Evolutionary conservation across 2,888 invertebrate species (phyloP).

Genomic region (Aromia moschata): DNA sequence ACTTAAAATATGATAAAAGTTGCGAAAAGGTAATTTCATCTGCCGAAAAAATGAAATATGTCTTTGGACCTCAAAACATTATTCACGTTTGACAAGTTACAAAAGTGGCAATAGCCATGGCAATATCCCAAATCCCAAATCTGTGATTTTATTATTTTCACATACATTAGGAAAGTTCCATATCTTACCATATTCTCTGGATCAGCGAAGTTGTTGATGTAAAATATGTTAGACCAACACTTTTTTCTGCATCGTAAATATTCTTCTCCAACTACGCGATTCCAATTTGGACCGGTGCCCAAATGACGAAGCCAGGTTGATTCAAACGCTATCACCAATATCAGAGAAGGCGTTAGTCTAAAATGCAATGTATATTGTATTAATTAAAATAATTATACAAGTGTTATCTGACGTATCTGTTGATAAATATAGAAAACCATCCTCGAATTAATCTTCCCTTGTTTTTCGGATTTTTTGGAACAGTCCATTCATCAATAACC

Average conservation of each 20-base stretch:
- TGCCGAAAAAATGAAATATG: too few species aligned
- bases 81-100: too few species aligned
- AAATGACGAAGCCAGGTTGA: constrained; percentile 48
- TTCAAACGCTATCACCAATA: constrained; percentile 44
- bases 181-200: constrained; percentile 46
- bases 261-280: constrained; percentile 45
- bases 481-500: constrained; percentile 51
- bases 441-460: constrained; percentile 33
- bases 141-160: too few species aligned
- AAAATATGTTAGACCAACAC: constrained; percentile 52
- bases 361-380: too few species aligned
- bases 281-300: constrained; percentile 50
- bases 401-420: constrained; percentile 46
- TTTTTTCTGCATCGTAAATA: constrained; percentile 49
- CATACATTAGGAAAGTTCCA: too few species aligned
- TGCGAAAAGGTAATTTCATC: too few species aligned
- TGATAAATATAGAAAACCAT: constrained; percentile 42
- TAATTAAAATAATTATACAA: too few species aligned
- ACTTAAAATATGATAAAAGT: too few species aligned
- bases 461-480: too few species aligned
- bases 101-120: too few species aligned
- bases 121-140: too few species aligned
- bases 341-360: constrained; percentile 48
- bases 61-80: too few species aligned
- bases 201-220: constrained; percentile 49